A percentile compares a stretch with the other conserved stretches of the same genome.
These are phyloP conservation scores for Montipora sp. DNA, from an alignment of 64 coral and sea anemone species.

Conservation along the genomic window DNA sequence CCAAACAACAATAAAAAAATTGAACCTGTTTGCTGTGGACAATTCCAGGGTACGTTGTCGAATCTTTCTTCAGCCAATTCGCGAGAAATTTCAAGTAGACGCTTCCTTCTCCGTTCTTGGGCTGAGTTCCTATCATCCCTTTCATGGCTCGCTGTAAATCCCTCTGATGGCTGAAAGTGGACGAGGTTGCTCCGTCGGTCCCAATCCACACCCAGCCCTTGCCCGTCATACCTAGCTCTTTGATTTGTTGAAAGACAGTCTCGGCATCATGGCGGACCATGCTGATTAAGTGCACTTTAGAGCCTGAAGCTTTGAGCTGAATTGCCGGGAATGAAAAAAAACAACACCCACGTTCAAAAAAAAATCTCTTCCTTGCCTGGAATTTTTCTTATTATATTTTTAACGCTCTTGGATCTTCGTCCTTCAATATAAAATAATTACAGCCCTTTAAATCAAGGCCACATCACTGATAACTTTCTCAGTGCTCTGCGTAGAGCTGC, in stretches of 20 bases:
- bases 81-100: slow-evolving; percentile 87
- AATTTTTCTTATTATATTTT: too few species aligned
- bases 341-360: too few species aligned
- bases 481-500: too few species aligned
- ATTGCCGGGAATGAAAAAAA: background rate
- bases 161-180: slow-evolving; percentile 79
- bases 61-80: slow-evolving; percentile 81
- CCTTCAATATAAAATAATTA: too few species aligned
- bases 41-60: slow-evolving; percentile 71
- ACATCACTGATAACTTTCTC: too few species aligned
- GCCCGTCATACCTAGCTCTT: slow-evolving; percentile 97
- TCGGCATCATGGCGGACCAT: slow-evolving; percentile 98
- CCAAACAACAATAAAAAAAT: background rate
- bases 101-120: slow-evolving; percentile 91
- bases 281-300: slow-evolving; percentile 87
- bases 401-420: too few species aligned
- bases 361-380: too few species aligned
- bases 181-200: slow-evolving; percentile 87
- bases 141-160: slow-evolving; percentile 90
- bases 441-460: too few species aligned
- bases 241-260: slow-evolving; percentile 96
- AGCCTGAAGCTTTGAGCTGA: slow-evolving; percentile 86
- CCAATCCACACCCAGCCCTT: slow-evolving; percentile 97
- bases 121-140: slow-evolving; percentile 96
- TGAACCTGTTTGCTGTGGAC: slow-evolving; percentile 83